Evolutionary conservation across 2,113 vertebrate species (phyloP).

Genomic region (Ceuthmochares aereus): DNA sequence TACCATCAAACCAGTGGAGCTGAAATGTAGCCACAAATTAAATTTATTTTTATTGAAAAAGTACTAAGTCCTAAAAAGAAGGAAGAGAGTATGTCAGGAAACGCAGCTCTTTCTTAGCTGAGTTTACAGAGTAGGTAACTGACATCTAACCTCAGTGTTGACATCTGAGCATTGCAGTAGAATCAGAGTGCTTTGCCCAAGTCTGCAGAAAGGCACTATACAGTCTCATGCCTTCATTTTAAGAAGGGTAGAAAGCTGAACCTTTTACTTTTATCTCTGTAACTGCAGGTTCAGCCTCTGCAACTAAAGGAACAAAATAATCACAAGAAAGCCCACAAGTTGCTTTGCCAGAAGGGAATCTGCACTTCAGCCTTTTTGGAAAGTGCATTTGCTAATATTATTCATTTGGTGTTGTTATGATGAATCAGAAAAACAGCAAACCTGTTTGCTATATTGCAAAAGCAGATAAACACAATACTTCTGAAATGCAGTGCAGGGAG

Average conservation of each 20-base stretch:
- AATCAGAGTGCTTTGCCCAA: background rate
- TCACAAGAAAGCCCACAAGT: background rate
- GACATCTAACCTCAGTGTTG: conserved; percentile 3
- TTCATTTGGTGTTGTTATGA: background rate
- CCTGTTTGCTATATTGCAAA: background rate
- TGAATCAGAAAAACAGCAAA: background rate
- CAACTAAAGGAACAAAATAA: background rate
- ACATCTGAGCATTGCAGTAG: background rate
- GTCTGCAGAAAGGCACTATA: conserved; percentile 1
- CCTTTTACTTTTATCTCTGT: background rate
- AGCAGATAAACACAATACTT: background rate
- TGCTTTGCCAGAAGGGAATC: background rate
- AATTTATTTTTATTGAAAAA: conserved; percentile 84
- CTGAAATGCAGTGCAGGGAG: background rate
- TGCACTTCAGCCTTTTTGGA: background rate
- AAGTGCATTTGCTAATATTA: background rate
- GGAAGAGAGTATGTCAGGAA: conserved; percentile 63
- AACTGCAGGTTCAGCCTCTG: background rate
- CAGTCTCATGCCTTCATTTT: background rate
- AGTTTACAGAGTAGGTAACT: conserved; percentile 45
- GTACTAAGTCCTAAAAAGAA: conserved; percentile 71
- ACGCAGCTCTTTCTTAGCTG: background rate
- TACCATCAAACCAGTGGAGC: conserved; percentile 75
- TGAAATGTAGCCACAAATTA: conserved; percentile 81
- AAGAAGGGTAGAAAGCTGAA: background rate